These are phyloP conservation scores for western clawed frog (Xenopus tropicalis) DNA, from an alignment of 2,113 vertebrate species.

Conservation along the genomic window DNA sequence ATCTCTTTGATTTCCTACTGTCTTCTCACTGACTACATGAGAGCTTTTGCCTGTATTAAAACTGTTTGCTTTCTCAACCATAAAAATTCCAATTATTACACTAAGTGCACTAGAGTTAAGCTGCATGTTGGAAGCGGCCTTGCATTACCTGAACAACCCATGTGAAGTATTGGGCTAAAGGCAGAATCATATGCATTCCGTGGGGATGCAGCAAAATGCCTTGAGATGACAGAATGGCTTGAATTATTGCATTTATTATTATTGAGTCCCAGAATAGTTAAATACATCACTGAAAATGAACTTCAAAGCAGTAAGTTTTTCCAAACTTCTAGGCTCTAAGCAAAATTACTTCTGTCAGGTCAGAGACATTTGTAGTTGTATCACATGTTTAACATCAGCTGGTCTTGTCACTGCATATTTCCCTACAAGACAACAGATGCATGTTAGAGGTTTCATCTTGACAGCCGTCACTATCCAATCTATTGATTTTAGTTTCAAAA, in stretches of 20 bases:
- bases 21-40: constrained; percentile 76
- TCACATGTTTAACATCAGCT: constrained; percentile 63
- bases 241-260: constrained; percentile 53
- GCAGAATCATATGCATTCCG: constrained; percentile 65
- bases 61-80: constrained; percentile 84
- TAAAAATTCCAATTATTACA: constrained; percentile 91
- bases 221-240: constrained; percentile 68
- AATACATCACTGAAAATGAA: constrained; percentile 66
- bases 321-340: constrained; percentile 62
- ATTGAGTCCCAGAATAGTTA: constrained; percentile 60
- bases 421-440: constrained; percentile 68
- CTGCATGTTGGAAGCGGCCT: constrained; percentile 66
- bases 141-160: constrained; percentile 72
- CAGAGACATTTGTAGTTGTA: constrained; percentile 59
- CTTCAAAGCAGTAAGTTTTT: constrained; percentile 60
- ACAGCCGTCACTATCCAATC: constrained; percentile 65
- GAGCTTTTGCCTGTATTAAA: constrained; percentile 84
- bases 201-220: constrained; percentile 68
- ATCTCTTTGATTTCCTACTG: constrained; percentile 94
- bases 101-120: constrained; percentile 73
- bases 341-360: constrained; percentile 62
- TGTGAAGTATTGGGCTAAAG: constrained; percentile 64
- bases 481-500: constrained; percentile 57
- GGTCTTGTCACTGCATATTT: constrained; percentile 65
- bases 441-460: constrained; percentile 55